phyloP scores from a whole-genome alignment of 1,140 invertebrate genomes.

The Caenorhabditis inopinata region DNA sequence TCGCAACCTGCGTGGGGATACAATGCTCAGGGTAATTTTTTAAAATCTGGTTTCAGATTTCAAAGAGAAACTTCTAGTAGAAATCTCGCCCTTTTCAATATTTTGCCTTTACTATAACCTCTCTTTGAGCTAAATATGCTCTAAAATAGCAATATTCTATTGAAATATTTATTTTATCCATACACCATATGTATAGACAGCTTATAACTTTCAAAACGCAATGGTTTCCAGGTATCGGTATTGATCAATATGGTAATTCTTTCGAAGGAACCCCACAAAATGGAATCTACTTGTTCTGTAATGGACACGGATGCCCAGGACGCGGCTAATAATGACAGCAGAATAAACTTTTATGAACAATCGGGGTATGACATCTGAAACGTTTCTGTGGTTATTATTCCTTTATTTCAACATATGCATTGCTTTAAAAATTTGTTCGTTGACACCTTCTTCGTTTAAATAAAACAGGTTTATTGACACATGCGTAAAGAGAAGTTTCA shows the following conservation, averaged over 20 bases:
- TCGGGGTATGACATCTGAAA: not conserved
- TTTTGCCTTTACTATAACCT: too few species aligned
- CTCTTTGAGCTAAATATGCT: too few species aligned
- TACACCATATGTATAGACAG: too few species aligned
- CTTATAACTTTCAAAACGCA: too few species aligned
- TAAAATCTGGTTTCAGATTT: not conserved
- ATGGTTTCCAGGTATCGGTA: slow-evolving; percentile 10
- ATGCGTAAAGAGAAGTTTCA: too few species aligned
- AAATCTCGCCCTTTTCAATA: too few species aligned
- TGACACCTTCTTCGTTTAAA: too few species aligned
- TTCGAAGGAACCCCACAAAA: slow-evolving; percentile 30
- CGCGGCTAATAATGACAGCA: not conserved
- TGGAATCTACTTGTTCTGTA: slow-evolving; percentile 27
- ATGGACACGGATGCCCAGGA: slow-evolving; percentile 19
- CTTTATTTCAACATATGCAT: not conserved
- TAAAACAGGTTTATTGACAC: too few species aligned
- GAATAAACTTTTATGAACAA: not conserved
- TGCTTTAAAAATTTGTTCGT: too few species aligned
- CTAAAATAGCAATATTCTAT: too few species aligned
- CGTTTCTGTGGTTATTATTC: not conserved
- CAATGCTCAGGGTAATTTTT: not conserved
- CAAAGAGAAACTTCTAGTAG: too few species aligned
- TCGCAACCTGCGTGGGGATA: slow-evolving; percentile 16
- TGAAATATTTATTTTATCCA: too few species aligned
- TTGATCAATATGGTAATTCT: not conserved